Evolutionary conservation across 2,888 invertebrate species (phyloP), one percentile per base, ranked within the genome.

Genomic region (Fabriciana adippe): DNA sequence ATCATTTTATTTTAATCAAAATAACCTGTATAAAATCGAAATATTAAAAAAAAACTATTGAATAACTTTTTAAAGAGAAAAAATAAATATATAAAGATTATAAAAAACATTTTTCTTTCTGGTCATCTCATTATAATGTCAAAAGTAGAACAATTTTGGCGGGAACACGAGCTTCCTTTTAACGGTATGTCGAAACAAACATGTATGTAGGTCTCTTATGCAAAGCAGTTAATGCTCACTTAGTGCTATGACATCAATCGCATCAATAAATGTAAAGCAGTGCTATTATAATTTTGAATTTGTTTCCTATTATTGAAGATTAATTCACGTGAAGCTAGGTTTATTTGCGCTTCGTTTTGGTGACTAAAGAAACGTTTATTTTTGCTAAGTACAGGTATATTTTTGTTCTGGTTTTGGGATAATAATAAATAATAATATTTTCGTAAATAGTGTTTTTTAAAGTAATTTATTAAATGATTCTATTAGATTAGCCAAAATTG

Each of bases 191-290:
- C 48, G 62, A 63, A 68, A 61, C 61, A 61, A 57, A 70, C 14
- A 50, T 41, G 26, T 51, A 57, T 56, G 55, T 67, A 55, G 35
- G 63, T 66, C 64, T 56, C 50, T 50, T 67, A 71, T 73, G 67
- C 59, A 1, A 18, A 18, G 18, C 18, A 18, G 18, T 2, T 70
- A 64, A 73, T 72, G 55, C 60, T 55, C 55, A 50, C 55, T 56
- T 73, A 71, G 64, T 68, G 53, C 79, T 81, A 80, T 85, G 85
- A 85, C 85, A 85, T 85, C 85, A 84, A 85, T 82, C 72, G 84
- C 77, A 81, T 81, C 71, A 74, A 79, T 79, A 77, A 77, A 83
- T 82, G 67, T 77, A 70, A 74, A 82, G 72, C 63, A 54, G 76
- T 74, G 77, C 76, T 64, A 78, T 80, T 70, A 67, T 67, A 72